Evolutionary conservation across 2,113 vertebrate genomes (phyloP).

Genomic region (Genyomyrus donnyi): DNA sequence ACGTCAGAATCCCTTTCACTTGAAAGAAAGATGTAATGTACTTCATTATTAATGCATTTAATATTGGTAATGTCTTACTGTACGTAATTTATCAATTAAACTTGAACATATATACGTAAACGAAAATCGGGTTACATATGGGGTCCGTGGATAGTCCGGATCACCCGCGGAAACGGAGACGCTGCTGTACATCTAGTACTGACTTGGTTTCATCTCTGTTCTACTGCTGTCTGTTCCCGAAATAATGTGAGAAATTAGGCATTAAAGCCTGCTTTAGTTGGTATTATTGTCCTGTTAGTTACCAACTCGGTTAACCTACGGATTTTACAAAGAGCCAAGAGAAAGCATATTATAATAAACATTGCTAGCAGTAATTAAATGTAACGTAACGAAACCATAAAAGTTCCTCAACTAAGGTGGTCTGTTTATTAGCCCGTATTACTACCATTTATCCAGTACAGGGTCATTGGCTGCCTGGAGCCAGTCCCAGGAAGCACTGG

Average conservation of each 20-base stretch:
- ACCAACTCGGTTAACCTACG: not conserved
- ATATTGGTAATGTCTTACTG: not conserved
- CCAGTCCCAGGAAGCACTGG: not conserved
- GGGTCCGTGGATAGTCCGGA: not conserved
- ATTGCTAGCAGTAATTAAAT: not conserved
- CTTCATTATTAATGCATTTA: not conserved
- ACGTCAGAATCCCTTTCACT: not conserved
- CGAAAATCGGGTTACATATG: not conserved
- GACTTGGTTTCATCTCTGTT: not conserved
- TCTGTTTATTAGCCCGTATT: not conserved
- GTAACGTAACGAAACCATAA: not conserved
- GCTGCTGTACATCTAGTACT: not conserved
- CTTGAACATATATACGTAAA: not conserved
- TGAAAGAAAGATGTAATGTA: not conserved
- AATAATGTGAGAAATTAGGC: not conserved
- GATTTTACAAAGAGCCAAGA: not conserved
- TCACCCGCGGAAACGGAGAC: not conserved
- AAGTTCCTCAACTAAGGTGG: not conserved
- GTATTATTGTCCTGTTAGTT: not conserved
- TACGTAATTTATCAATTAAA: not conserved
- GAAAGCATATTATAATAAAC: not conserved
- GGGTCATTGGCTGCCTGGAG: not conserved
- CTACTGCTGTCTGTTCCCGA: not conserved
- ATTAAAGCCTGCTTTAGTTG: not conserved
- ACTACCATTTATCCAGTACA: not conserved